Conservation (phyloP, 2,888 invertebrate species). For the Theretra japonica region DNA sequence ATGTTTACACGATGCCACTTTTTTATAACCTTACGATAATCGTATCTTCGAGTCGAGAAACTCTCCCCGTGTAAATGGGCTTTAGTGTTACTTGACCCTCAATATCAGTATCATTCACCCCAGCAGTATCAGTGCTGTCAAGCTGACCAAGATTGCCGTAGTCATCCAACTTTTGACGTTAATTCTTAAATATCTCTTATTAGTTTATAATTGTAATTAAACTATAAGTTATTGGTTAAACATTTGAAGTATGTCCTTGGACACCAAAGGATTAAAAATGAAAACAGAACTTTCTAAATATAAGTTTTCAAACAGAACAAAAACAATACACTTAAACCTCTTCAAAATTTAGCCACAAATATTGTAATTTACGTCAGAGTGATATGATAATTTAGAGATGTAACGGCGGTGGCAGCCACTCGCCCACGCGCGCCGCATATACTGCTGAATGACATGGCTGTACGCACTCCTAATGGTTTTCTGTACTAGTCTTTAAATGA, state of each 20-base stretch:
- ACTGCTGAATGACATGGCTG: conserved; percentile 22
- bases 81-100: no score
- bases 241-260: background rate
- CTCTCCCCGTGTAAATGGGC: no score
- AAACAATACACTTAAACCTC: conserved; percentile 23
- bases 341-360: conserved; percentile 24
- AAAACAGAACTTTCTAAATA: background rate
- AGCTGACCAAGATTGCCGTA: no score
- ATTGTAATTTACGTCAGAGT: conserved; percentile 26
- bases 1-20: no score
- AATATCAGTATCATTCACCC: no score
- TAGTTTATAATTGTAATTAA: no score
- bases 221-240: no score
- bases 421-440: conserved; percentile 15
- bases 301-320: background rate
- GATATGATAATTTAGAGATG: conserved; percentile 25
- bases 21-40: no score
- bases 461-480: conserved; percentile 21
- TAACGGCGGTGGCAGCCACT: conserved; percentile 13
- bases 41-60: no score
- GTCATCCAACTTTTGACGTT: no score
- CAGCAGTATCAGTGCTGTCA: no score
- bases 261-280: background rate
- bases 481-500: conserved; percentile 11
- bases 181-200: no score